Percentiles rank a stretch among this genome's conserved stretches.
Conservation (phyloP, 2,888 invertebrate genomes). For the Carpatolechia fugitivella region DNA sequence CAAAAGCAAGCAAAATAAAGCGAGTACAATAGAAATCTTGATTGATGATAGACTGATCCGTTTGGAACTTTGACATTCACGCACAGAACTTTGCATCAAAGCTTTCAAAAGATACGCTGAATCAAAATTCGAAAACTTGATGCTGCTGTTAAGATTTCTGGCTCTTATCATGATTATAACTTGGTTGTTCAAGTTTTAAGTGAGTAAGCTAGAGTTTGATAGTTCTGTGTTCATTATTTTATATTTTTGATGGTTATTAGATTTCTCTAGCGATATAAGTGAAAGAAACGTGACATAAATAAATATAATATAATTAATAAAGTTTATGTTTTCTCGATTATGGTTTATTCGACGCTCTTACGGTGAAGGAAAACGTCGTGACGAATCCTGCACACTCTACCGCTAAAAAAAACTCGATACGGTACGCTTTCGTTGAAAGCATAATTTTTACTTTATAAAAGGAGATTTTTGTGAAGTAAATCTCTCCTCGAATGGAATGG, state of each 20-base stretch:
- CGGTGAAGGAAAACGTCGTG: too few relatives aligned
- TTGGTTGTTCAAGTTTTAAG: neutral
- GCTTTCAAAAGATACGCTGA: conserved; percentile 5
- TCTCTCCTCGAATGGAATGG: neutral
- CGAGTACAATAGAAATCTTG: neutral
- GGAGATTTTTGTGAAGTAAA: neutral
- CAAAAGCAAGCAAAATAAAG: too few relatives aligned
- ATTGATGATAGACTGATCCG: conserved; percentile 12
- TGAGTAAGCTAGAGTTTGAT: neutral
- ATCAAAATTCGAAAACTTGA: conserved; percentile 7
- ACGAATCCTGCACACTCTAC: too few relatives aligned
- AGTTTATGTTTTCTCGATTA: too few relatives aligned
- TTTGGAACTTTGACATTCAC: conserved; percentile 11
- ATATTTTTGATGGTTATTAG: neutral
- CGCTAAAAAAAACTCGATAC: neutral
- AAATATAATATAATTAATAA: too few relatives aligned
- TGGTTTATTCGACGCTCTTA: too few relatives aligned
- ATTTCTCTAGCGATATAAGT: neutral
- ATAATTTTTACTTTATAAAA: neutral
- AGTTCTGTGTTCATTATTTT: neutral
- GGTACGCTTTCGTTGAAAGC: neutral
- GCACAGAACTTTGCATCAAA: conserved; percentile 8
- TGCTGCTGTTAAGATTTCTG: neutral
- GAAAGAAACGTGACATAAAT: neutral
- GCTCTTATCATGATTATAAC: neutral